These are phyloP conservation scores for Leptosomus discolor DNA, from an alignment of 2,113 vertebrate species.

Conservation along the genomic window DNA sequence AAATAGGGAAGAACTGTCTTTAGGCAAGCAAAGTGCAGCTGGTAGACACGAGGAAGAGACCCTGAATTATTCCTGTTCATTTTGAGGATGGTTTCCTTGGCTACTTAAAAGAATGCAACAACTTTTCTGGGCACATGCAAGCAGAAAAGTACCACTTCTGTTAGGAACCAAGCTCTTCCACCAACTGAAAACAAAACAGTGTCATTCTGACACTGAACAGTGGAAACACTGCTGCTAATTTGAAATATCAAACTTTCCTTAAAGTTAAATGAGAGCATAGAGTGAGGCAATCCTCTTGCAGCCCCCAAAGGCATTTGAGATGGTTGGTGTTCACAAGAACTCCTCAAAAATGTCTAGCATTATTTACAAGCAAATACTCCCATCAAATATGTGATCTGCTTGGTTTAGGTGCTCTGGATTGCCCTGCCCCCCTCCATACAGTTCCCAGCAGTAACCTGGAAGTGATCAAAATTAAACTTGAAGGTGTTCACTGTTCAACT, in stretches of 20 bases:
- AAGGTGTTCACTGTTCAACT: neutral
- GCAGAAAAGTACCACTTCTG: neutral
- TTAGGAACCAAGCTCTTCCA: neutral
- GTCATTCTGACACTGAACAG: neutral
- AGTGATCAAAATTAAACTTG: neutral
- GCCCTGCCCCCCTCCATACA: fast-evolving
- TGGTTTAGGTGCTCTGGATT: neutral
- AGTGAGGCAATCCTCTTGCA: neutral
- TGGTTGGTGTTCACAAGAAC: neutral
- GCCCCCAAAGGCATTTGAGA: neutral
- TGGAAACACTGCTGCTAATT: neutral
- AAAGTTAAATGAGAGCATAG: neutral
- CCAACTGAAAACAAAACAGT: neutral
- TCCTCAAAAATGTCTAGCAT: neutral
- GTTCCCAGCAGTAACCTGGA: neutral
- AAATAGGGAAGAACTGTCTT: neutral
- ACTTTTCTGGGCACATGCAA: neutral
- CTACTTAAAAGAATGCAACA: neutral
- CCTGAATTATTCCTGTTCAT: neutral
- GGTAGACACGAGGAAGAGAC: neutral
- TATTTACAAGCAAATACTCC: neutral
- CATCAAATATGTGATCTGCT: neutral
- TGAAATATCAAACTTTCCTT: neutral
- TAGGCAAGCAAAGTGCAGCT: neutral
- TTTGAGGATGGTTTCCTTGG: slow-evolving; percentile 9